Percentiles rank a stretch among this genome's conserved stretches.
Conservation (phyloP, 2,888 invertebrate genomes). For the Deilephila porcellus region DNA sequence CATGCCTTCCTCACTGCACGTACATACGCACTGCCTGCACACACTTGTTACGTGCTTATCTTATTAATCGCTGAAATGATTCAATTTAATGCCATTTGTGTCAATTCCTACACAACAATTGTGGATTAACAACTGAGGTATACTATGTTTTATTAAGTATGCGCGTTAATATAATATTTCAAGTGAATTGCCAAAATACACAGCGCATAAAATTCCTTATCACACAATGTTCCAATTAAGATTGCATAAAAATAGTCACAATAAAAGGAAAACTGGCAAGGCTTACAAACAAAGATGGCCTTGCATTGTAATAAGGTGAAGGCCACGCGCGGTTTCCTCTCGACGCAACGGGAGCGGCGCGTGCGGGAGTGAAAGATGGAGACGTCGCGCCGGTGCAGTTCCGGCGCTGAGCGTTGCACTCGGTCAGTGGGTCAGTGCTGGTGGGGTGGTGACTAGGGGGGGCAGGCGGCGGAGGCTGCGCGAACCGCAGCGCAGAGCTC, state of each 20-base stretch:
- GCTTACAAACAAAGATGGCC: slow-evolving; percentile 61
- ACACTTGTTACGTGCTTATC: not conserved
- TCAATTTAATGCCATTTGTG: not conserved
- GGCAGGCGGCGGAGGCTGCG: slow-evolving; percentile 39
- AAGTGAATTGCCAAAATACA: not conserved
- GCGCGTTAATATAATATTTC: not conserved
- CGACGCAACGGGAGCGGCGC: slow-evolving; percentile 70
- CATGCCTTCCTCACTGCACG: not conserved
- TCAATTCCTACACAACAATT: too few relatives aligned
- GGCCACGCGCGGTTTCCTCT: slow-evolving; percentile 76
- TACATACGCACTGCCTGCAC: not conserved
- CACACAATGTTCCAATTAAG: not conserved
- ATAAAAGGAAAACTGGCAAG: slow-evolving; percentile 35
- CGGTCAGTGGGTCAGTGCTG: slow-evolving; percentile 80
- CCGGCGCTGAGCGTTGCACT: slow-evolving; percentile 72
- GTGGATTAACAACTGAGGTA: too few relatives aligned
- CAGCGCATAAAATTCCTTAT: not conserved
- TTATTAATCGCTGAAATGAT: slow-evolving; percentile 2
- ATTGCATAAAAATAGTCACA: not conserved
- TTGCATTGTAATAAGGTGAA: slow-evolving; percentile 74
- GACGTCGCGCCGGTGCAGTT: slow-evolving; percentile 68
- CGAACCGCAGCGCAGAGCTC: slow-evolving; percentile 36
- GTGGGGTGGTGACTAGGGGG: slow-evolving; percentile 42
- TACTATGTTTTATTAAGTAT: not conserved
- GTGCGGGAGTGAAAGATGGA: slow-evolving; percentile 65